Evolutionary conservation across 2,797 vertebrate species (phyloP), one percentile per base, ranked within the genome.

Genomic region (Siniperca obscura): DNA sequence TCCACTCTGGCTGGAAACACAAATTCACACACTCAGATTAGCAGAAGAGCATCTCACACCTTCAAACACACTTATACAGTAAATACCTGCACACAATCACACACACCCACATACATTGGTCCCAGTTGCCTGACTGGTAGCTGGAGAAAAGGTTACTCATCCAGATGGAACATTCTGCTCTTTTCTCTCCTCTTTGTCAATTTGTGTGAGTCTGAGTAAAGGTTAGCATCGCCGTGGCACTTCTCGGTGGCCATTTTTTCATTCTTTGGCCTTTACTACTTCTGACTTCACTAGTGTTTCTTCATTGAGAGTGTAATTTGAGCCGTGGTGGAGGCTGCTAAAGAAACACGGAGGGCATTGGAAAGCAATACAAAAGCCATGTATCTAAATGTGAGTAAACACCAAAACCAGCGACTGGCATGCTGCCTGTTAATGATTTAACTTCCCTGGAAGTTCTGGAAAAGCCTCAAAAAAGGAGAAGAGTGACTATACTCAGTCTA

Each of bases 71-170:
- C 50, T 25, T 30, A 46, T 2, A 69, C 19, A 73, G 62, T 67
- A 81, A 81, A 85, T 72, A 91, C 76, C 57, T 80, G 69, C 38
- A 62, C 82, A 78, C 70, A 67, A 0, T 50, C 65, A 70, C 77
- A 62, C 69, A 46, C 64, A 62, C 66, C 61, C 67, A 56, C 56
- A 30, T 48, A 83, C 48, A 62, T 16, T 42, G 50, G 71, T 81
- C 71, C 66, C 71, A 65, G 82, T 83, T 19, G 25, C 64, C 81
- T 88, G 85, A 88, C 82, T 86, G 85, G 85, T 82, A 75, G 84
- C 81, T 86, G 75, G 60, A 87, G 90, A 86, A 93, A 94, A 93
- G 93, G 92, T 93, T 92, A 92, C 80, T 91, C 36, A 44, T 80
- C 76, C 89, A 87, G 87, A 92, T 90, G 87, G 87, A 91, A 86